phyloP scores from a whole-genome alignment of 2,797 vertebrate species.

The Liasis olivaceus region DNA sequence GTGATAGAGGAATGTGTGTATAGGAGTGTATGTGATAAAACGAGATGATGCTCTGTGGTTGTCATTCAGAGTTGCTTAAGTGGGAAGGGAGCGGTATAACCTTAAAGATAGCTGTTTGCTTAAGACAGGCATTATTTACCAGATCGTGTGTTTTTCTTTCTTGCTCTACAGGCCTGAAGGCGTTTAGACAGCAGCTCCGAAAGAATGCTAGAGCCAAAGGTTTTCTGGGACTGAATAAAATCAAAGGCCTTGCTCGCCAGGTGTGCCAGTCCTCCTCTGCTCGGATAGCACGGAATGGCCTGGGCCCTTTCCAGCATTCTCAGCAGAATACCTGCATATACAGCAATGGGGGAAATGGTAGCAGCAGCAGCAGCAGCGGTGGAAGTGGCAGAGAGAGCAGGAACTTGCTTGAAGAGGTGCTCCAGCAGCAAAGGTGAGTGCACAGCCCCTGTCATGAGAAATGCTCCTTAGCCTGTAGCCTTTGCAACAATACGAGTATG shows the following conservation, averaged over 20 bases:
- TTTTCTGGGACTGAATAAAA: slow-evolving; percentile 93
- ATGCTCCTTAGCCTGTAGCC: neutral
- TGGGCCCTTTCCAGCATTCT: slow-evolving; percentile 73
- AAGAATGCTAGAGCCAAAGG: slow-evolving; percentile 91
- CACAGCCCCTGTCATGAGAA: neutral
- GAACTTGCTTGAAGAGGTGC: slow-evolving; percentile 89
- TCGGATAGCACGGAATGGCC: slow-evolving; percentile 81
- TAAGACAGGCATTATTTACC: neutral
- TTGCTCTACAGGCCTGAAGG: slow-evolving; percentile 86
- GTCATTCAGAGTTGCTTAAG: neutral
- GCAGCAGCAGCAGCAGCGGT: neutral
- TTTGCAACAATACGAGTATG: neutral
- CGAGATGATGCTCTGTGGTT: neutral
- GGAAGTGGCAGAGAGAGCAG: slow-evolving; percentile 73
- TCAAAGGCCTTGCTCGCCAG: slow-evolving; percentile 91
- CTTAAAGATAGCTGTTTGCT: neutral
- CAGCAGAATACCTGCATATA: slow-evolving; percentile 72
- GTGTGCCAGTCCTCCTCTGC: slow-evolving; percentile 81
- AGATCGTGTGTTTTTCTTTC: slow-evolving; percentile 48
- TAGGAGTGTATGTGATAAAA: too few relatives aligned
- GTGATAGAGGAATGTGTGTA: neutral
- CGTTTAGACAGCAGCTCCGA: slow-evolving; percentile 93
- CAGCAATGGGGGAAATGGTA: slow-evolving; percentile 38
- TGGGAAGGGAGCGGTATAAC: neutral
- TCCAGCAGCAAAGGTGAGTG: slow-evolving; percentile 91